Conservation (phyloP, 2,797 vertebrate genomes). For the Thalassophryne amazonica region DNA sequence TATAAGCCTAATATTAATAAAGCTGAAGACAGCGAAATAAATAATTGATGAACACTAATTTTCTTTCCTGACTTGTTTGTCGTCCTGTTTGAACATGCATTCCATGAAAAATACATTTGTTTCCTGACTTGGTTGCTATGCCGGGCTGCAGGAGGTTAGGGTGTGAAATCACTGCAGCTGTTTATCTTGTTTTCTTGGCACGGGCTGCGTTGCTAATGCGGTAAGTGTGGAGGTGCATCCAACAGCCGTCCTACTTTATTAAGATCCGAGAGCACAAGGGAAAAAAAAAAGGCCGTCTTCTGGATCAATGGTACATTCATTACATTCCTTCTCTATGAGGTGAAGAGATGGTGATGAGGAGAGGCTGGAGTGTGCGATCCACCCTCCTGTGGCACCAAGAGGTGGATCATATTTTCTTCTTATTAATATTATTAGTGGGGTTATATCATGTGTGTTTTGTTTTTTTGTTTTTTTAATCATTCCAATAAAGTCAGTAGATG, state of each 20-base stretch:
- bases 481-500: too few species aligned
- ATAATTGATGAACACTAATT: conserved; percentile 53
- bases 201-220: conserved; percentile 57
- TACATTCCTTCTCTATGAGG: conserved; percentile 32
- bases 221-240: conserved; percentile 43
- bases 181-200: conserved; percentile 61
- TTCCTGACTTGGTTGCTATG: conserved; percentile 36
- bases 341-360: neutral
- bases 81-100: conserved; percentile 31
- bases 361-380: too few species aligned
- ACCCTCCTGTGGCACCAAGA: conserved; percentile 9
- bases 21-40: conserved; percentile 39
- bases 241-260: conserved; percentile 45
- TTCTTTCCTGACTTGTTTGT: conserved; percentile 36
- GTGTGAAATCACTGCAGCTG: conserved; percentile 61
- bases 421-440: too few species aligned
- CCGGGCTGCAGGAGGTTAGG: conserved; percentile 52
- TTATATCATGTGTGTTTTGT: too few species aligned
- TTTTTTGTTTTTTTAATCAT: too few species aligned
- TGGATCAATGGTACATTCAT: conserved; percentile 49
- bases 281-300: conserved; percentile 29
- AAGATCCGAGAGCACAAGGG: conserved; percentile 32
- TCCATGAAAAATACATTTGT: conserved; percentile 64
- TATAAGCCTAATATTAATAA: conserved; percentile 29
- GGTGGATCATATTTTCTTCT: neutral